Percentiles rank a stretch among this genome's conserved stretches.
phyloP scores from a whole-genome alignment of 2,113 vertebrate species.

The Phylloscopus whistleri region DNA sequence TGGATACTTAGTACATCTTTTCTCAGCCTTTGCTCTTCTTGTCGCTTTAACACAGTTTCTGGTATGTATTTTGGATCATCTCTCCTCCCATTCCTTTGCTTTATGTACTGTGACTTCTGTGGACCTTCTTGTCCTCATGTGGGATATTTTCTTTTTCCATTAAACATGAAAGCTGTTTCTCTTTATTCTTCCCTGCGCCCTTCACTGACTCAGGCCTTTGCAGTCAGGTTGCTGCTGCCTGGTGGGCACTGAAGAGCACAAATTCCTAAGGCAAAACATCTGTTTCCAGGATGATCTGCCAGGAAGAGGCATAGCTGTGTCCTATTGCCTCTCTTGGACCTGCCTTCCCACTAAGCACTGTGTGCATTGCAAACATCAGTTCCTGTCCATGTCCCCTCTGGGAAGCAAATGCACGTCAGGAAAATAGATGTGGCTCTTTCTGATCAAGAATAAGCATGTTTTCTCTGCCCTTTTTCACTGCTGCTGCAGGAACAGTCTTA shows the following conservation, averaged over 20 bases:
- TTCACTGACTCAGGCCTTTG: not conserved
- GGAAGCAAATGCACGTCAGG: not conserved
- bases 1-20: not conserved
- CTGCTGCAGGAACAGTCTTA: not conserved
- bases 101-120: not conserved
- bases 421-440: not conserved
- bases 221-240: slow-evolving; percentile 4
- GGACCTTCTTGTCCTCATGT: not conserved
- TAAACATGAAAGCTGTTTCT: not conserved
- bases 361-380: not conserved
- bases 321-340: not conserved
- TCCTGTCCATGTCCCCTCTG: not conserved
- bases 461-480: not conserved
- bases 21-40: not conserved
- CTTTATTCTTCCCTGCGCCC: not conserved
- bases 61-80: not conserved
- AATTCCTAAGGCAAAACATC: slow-evolving; percentile 20
- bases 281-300: slow-evolving; percentile 11
- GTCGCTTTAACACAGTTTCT: not conserved
- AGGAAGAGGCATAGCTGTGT: not conserved
- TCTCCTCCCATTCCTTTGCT: not conserved
- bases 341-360: not conserved
- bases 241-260: not conserved
- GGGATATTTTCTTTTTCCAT: not conserved
- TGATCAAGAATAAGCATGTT: not conserved